A percentile compares a stretch with the other conserved stretches of the same genome.
Conservation (phyloP, 2,888 invertebrate species). For the Epistrophe eligans region DNA sequence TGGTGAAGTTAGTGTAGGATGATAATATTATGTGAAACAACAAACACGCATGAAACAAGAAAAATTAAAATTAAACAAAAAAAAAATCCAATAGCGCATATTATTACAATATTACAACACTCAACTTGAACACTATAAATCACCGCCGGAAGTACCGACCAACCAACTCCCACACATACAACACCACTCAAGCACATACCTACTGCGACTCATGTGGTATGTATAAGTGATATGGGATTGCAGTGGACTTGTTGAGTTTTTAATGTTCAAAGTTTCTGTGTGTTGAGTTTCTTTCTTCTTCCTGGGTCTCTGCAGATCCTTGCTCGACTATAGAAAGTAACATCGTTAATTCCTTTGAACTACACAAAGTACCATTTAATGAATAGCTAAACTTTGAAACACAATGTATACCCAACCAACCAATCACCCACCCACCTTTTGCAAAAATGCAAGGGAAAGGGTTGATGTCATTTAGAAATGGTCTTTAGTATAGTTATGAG, state of each 20-base stretch:
- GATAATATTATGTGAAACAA: constrained; percentile 27
- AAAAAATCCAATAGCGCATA: constrained; percentile 56
- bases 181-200: constrained; percentile 22
- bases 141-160: constrained; percentile 39
- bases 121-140: constrained; percentile 68
- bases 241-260: constrained; percentile 73
- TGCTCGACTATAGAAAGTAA: constrained; percentile 11
- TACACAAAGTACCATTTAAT: constrained; percentile 70
- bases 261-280: constrained; percentile 70
- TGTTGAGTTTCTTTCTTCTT: constrained; percentile 57
- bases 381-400: constrained; percentile 73
- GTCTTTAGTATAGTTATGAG: constrained; percentile 45
- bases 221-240: neutral
- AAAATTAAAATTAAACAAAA: neutral
- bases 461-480: constrained; percentile 21
- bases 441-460: neutral
- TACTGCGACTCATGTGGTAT: constrained; percentile 6
- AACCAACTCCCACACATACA: constrained; percentile 13
- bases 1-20: constrained; percentile 48
- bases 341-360: constrained; percentile 67
- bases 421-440: neutral
- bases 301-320: neutral
- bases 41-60: constrained; percentile 8
- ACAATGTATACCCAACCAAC: constrained; percentile 35
- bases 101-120: constrained; percentile 63